Base-by-base conservation (phyloP, 2,888 invertebrate genomes). In the Heliconius sara region DNA sequence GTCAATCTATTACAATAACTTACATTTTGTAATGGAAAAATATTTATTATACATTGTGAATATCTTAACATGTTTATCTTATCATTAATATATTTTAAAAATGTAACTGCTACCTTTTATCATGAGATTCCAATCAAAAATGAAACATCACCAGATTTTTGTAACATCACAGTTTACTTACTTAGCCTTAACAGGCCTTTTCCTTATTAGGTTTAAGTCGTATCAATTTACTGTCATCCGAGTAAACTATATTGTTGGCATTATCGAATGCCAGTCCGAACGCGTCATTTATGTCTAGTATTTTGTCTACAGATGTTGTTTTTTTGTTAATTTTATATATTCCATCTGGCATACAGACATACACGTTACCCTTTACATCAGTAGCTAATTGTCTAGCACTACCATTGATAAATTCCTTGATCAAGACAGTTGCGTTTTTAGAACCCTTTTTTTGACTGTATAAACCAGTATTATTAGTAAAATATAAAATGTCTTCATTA, bases 191-290 rank as follows among this genome's bases (percentile, higher is more conserved):
- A 83, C 85, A 85, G 73, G 77, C 70, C 43, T 83, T 83, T 65
- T 83, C 82, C 77, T 83, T 83, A 76, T 83, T 85, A 65, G 82
- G 84, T 57, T 81, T 83, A 39, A 86, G 83, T 43, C 84, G 83
- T 19, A 89, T 82, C 47, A 93, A 72, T 22, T 84, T 88, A 7
- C 77, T 86, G 0, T 86, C 87, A 83, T 93, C 90, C 4, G 92
- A 85, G 76, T 92, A 94, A 27, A 94, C 86, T 10, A 93, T 87
- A 83, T 92, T 90, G 83, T 93, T 92, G 39, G 89, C 87, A 75
- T 85, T 89, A 83, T 94, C 94, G 84, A 94, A 94, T 1, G 92
- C 88, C 25, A 92, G 79, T 10, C 94, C 93, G 80, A 92, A 93
- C 0, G 88, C 89, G 79, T 93, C 91, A 10, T 90, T 85, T 3